Evolutionary conservation across 2,888 invertebrate species (phyloP), one percentile per base, ranked within the genome.

Genomic region (Pelosia muscerda): DNA sequence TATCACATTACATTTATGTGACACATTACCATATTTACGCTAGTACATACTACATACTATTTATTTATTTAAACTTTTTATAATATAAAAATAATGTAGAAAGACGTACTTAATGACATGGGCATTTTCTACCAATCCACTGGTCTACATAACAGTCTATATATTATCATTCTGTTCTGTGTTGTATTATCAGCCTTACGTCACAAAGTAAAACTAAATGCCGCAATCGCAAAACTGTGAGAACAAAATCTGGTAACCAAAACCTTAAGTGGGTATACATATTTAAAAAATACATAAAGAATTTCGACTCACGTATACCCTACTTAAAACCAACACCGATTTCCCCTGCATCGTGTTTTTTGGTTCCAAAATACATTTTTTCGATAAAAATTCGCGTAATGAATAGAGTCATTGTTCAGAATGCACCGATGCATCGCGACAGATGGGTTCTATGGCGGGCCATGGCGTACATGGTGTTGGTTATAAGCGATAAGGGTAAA

Each of bases 401-500:
- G 91, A 92, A 92, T 87, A 86, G 77, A 73, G 42, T 72, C 88
- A 90, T 93, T 94, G 92, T 93, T 87, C 85, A 69, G 75, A 66
- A 77, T 87, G 88, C 88, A 89, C n/a, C 84, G 86, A 77, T 84
- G 88, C 88, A 87, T 78, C 79, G 79, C 82, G 90, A 88, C 92
- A 92, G 92, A 93, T 93, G 92, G 86, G 81, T 74, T 70, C 70
- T 55, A 53, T 69, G 65, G 65, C 28, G 65, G 62, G 68, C 58
- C 65, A 71, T 69, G 78, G 77, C 71, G 69, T 65, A 34, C 63
- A 65, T 71, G 62, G 77, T 77, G 76, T 81, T 57, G 76, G 69
- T 71, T 75, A 74, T 70, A 79, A 75, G 78, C 83, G 92, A 92
- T 92, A 92, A 91, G 91, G 92, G 91, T 88, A 92, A 92, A 91